Base-by-base conservation (phyloP, 2,888 invertebrate species). In the Lacanobia oleracea region DNA sequence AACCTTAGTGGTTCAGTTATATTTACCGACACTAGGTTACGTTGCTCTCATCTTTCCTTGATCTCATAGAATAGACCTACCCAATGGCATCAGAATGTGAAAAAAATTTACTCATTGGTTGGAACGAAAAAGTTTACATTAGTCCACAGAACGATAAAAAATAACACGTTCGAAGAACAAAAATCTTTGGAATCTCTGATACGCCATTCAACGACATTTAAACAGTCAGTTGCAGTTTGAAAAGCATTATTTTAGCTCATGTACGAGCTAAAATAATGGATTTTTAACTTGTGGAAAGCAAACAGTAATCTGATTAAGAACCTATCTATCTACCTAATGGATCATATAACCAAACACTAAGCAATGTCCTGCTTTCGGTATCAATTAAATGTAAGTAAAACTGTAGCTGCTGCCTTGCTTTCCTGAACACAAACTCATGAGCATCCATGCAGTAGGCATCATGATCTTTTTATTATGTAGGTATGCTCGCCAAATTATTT, bases 81-180 rank as follows among this genome's bases (percentile, higher is more conserved):
- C 43, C 43, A 43, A 43, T 2, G 97, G 96, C 92, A 97, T 94
- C 53, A 96, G 85, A 0, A 95, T 91, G 71, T 96, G 96, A 37
- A 96, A 96, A 60, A 96, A n/a, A 27, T 27, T 16, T 21, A 40
- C 23, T 48, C 8, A 16, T 54, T 57, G 33, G 33, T 37, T 2
- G 14, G 8, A 27, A 23, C 12, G 7, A 77, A 63, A 70, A 77
- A 67, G 71, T 64, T 60, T 48, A 27, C n/a, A 23, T 56, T 14
- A 0, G 7, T 21, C 4, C 14, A 37, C 14, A 51, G 33, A 37
- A 23, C 18, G 0, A 1, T 45, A n/a, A 53, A 57, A 83, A 72
- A 67, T 18, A 33, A 77, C 16, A 67, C 23, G 67, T 85, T 85
- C 76, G 37, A 85, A 85, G 75, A 85, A 81, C 62, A 74, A 83